Conservation (phyloP, 1,140 invertebrate genomes). For the Homalodisca vitripennis region DNA sequence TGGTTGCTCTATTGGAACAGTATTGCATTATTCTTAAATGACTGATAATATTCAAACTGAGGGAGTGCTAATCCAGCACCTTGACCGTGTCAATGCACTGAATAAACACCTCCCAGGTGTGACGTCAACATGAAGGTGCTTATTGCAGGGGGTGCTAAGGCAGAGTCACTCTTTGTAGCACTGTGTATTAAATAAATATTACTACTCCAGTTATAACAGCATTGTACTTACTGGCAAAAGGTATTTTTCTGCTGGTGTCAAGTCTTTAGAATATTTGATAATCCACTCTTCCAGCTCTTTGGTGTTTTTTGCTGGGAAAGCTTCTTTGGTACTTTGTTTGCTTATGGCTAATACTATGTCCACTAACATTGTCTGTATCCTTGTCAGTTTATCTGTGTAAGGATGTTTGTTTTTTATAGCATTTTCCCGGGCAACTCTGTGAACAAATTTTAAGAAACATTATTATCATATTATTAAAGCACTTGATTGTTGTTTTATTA, state of each 20-base stretch:
- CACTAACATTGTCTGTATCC: conserved; percentile 77
- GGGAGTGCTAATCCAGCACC: no score
- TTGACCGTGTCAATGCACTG: no score
- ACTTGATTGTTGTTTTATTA: neutral
- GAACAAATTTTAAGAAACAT: conserved; percentile 5
- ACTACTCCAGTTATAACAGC: no score
- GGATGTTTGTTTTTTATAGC: conserved; percentile 58
- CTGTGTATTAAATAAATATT: no score
- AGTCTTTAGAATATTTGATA: conserved; percentile 61
- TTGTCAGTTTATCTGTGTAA: conserved; percentile 61
- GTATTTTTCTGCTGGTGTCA: conserved; percentile 72
- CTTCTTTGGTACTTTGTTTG: conserved; percentile 54
- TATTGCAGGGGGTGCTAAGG: no score
- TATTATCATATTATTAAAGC: neutral
- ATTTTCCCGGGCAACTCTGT: conserved; percentile 58
- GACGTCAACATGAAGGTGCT: no score
- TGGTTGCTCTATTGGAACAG: no score
- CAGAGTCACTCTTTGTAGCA: no score
- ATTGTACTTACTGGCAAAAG: conserved; percentile 75
- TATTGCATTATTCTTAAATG: no score
- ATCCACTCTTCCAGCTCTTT: conserved; percentile 76
- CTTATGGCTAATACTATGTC: conserved; percentile 70
- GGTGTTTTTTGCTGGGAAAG: conserved; percentile 54
- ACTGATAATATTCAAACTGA: no score
- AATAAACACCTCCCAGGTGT: no score